Evolutionary conservation across 2,888 invertebrate genomes (phyloP).

Genomic region (Nebria brevicollis): DNA sequence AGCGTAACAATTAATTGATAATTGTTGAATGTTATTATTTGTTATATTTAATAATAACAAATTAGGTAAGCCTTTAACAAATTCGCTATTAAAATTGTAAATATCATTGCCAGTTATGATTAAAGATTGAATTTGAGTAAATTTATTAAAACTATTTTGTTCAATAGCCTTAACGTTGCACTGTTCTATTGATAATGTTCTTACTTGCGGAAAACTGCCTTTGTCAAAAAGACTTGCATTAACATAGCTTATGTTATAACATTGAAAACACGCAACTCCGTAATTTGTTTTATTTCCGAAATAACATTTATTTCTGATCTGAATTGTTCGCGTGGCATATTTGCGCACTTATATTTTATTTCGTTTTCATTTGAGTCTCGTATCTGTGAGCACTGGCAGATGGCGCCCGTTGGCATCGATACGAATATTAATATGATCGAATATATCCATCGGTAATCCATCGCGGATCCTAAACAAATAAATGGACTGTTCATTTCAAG

Average conservation of each 20-base stretch:
- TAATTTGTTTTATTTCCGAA: neutral
- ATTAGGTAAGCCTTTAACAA: neutral
- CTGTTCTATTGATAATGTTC: conserved; percentile 13
- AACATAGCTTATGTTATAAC: conserved; percentile 3
- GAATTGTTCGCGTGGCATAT: conserved; percentile 3
- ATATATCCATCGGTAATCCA: no score
- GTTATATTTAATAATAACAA: conserved; percentile 11
- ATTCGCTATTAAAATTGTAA: conserved; percentile 9
- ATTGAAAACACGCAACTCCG: neutral
- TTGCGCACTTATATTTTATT: conserved; percentile 4
- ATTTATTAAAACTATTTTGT: neutral
- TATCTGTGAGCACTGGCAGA: no score
- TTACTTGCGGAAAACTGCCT: neutral
- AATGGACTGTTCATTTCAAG: no score
- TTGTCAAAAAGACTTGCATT: conserved; percentile 11
- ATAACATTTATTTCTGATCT: conserved; percentile 12
- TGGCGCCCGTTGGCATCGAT: no score
- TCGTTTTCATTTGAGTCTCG: no score
- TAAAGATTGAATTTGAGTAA: conserved; percentile 18
- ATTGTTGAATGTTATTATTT: neutral
- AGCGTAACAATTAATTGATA: neutral
- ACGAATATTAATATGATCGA: no score
- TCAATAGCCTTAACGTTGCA: conserved; percentile 15
- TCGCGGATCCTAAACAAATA: no score
- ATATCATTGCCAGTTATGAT: conserved; percentile 18